phyloP scores from a whole-genome alignment of 35 echinoderm and acorn worm species.

The Stichopus chloronotus region DNA sequence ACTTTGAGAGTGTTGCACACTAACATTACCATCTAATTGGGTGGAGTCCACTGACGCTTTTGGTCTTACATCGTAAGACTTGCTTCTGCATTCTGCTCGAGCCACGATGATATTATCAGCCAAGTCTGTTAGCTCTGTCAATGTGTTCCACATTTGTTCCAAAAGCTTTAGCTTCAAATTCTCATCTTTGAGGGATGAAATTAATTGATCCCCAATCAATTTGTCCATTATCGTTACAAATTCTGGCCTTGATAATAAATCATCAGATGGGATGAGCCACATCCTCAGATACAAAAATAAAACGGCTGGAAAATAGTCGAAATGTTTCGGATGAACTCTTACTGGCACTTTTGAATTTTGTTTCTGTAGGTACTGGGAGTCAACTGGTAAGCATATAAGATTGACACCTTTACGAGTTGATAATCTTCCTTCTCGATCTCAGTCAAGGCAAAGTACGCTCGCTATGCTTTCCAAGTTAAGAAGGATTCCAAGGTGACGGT shows the following conservation, averaged over 20 bases:
- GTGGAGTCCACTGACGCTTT: background rate
- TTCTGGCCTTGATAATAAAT: conserved; percentile 1
- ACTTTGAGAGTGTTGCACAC: background rate
- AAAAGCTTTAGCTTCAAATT: background rate
- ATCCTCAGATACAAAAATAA: conserved; percentile 27
- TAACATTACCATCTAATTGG: background rate
- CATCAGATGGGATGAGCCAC: background rate
- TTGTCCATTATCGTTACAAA: conserved; percentile 30
- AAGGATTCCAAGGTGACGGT: background rate
- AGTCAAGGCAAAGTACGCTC: conserved; percentile 20
- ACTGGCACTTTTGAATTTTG: conserved; percentile 19
- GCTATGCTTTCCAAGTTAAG: background rate
- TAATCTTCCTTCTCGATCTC: conserved; percentile 11
- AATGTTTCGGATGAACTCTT: conserved; percentile 27
- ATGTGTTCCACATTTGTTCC: background rate
- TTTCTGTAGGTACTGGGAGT: background rate
- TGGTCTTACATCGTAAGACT: background rate
- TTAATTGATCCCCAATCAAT: conserved; percentile 19
- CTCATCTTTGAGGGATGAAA: conserved; percentile 10
- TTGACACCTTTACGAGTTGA: background rate
- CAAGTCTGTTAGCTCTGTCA: background rate
- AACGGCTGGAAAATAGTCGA: conserved; percentile 8
- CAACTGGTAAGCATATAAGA: conserved; percentile 23
- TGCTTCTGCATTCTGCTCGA: conserved; percentile 20
- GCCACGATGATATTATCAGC: conserved; percentile 26